Conservation (phyloP, 2,888 invertebrate genomes). For the Malachius bipustulatus region DNA sequence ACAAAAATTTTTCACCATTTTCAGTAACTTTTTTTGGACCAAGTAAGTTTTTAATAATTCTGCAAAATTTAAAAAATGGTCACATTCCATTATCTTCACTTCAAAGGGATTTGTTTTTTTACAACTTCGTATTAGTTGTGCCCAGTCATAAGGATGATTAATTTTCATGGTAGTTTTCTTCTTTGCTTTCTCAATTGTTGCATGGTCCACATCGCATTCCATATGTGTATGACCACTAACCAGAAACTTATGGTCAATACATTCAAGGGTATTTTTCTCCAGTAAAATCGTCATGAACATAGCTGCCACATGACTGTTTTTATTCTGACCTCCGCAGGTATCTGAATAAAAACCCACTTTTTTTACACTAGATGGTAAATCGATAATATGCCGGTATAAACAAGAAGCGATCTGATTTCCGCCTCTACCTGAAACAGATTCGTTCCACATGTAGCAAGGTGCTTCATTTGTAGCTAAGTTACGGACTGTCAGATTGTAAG, state of each 20-base stretch:
- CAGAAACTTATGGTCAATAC: constrained; percentile 21
- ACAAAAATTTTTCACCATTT: not conserved
- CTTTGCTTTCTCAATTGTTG: constrained; percentile 11
- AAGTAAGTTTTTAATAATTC: not conserved
- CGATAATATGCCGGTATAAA: constrained; percentile 10
- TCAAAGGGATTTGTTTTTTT: not conserved
- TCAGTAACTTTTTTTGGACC: not conserved
- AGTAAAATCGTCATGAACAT: constrained; percentile 17
- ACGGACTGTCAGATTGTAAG: no score
- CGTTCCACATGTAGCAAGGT: no score
- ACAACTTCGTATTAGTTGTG: constrained; percentile 1
- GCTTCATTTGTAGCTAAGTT: no score
- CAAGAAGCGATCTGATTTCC: constrained; percentile 23
- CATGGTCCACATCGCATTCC: constrained; percentile 20
- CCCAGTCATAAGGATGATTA: constrained; percentile 1
- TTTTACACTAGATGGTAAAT: constrained; percentile 4
- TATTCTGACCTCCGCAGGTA: constrained; percentile 16
- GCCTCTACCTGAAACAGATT: no score
- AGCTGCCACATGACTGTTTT: constrained; percentile 18
- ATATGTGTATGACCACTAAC: constrained; percentile 19
- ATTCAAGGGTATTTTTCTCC: constrained; percentile 10
- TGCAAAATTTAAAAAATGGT: constrained; percentile 1
- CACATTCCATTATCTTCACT: not conserved
- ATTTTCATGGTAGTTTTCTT: constrained; percentile 2
- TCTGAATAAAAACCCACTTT: constrained; percentile 16